phyloP scores from a whole-genome alignment of 2,888 invertebrate genomes.

The Gymnosoma rotundatum region DNA sequence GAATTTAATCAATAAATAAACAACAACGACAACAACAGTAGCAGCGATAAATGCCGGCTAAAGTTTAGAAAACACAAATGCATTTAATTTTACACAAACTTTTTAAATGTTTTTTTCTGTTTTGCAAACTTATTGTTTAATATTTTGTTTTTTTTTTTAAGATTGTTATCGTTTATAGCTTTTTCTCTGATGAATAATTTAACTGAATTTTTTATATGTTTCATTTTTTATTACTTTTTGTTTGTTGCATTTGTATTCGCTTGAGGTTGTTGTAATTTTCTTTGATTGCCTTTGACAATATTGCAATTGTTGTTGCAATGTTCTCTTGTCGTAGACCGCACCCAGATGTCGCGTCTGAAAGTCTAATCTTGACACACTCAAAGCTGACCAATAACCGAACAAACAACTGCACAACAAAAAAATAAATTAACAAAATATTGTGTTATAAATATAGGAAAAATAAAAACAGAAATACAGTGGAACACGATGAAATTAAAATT shows the following conservation, averaged over 20 bases:
- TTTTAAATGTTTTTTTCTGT: slow-evolving; percentile 1
- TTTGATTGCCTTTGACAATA: slow-evolving; percentile 53
- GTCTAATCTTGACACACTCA: slow-evolving; percentile 57
- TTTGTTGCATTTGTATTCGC: slow-evolving; percentile 1
- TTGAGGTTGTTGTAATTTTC: slow-evolving; percentile 25
- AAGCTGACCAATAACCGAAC: slow-evolving; percentile 38
- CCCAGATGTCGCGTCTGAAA: slow-evolving; percentile 65
- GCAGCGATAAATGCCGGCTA: slow-evolving; percentile 50
- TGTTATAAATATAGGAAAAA: background rate
- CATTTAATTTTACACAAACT: slow-evolving; percentile 11
- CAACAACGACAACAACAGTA: slow-evolving; percentile 5
- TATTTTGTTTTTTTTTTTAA: slow-evolving; percentile 48
- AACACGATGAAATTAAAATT: too few species aligned
- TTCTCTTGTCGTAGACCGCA: slow-evolving; percentile 55
- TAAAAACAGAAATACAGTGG: background rate
- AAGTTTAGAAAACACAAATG: slow-evolving; percentile 10
- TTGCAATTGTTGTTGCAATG: slow-evolving; percentile 27
- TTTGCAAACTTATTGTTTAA: slow-evolving; percentile 27
- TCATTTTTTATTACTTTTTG: background rate
- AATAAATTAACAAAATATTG: background rate
- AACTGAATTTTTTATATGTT: slow-evolving; percentile 5
- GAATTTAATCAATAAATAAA: slow-evolving; percentile 43
- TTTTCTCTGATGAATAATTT: slow-evolving; percentile 24
- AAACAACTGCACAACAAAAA: background rate
- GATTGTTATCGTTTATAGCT: slow-evolving; percentile 27